These are phyloP conservation scores for Parazoanthus darwini DNA, from an alignment of 92 coral and sea anemone genomes.

Conservation along the genomic window DNA sequence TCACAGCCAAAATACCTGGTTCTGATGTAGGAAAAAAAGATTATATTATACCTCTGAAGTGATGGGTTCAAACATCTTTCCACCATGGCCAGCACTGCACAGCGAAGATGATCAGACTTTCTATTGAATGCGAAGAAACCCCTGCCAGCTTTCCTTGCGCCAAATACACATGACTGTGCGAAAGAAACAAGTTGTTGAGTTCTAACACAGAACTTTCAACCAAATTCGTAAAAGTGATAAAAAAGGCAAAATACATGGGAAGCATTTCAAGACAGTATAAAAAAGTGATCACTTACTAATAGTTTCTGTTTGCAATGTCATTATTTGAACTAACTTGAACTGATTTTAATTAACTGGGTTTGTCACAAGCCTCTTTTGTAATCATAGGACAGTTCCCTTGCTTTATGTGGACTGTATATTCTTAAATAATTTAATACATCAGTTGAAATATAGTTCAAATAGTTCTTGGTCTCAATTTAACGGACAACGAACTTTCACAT, in stretches of 20 bases:
- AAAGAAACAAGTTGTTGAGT: background rate
- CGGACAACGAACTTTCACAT: too few species aligned
- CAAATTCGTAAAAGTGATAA: background rate
- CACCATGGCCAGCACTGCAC: slow-evolving; percentile 96
- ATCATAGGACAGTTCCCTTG: background rate
- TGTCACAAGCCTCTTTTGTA: too few species aligned
- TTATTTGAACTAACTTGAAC: too few species aligned
- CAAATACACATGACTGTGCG: slow-evolving; percentile 89
- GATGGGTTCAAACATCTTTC: slow-evolving; percentile 93
- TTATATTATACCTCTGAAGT: slow-evolving; percentile 59
- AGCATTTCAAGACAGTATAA: too few species aligned
- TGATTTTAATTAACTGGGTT: too few species aligned
- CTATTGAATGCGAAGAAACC: slow-evolving; percentile 84
- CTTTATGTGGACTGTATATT: background rate
- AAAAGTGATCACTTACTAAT: too few species aligned
- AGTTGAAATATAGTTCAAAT: too few species aligned
- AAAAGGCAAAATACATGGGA: background rate
- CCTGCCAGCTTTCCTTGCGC: slow-evolving; percentile 87
- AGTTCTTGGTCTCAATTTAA: too few species aligned
- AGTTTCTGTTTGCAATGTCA: too few species aligned
- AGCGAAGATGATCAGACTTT: slow-evolving; percentile 87
- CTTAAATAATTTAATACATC: too few species aligned
- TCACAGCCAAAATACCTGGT: too few species aligned
- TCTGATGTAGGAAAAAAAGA: too few species aligned
- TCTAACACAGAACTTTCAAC: background rate